Conservation (phyloP, 2,888 invertebrate species). For the Hypomecis punctinalis region DNA sequence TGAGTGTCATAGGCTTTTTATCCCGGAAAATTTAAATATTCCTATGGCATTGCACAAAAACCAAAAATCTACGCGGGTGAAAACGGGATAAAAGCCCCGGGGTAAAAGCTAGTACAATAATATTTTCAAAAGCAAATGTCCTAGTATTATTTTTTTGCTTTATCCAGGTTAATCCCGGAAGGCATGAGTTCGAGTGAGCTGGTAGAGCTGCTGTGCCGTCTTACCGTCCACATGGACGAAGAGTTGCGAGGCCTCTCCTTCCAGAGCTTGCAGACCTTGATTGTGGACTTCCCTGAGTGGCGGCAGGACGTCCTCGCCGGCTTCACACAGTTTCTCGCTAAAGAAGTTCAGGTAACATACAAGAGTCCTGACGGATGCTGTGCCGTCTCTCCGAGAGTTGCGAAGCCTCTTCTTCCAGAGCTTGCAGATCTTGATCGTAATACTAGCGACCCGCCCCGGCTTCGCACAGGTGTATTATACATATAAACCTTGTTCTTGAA, state of each 20-base stretch:
- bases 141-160: not conserved
- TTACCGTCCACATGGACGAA: slow-evolving; percentile 99
- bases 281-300: slow-evolving; percentile 99
- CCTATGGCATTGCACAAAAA: too few species aligned
- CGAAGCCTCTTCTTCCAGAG: slow-evolving; percentile 97
- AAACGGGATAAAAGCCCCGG: too few species aligned
- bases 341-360: slow-evolving; percentile 89
- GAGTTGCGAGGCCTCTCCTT: slow-evolving; percentile 97
- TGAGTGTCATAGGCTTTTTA: too few species aligned
- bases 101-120: too few species aligned
- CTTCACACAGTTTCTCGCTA: slow-evolving; percentile 96
- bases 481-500: too few species aligned
- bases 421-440: slow-evolving; percentile 96
- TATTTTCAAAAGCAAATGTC: too few species aligned
- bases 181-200: slow-evolving; percentile 98
- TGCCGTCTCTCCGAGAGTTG: slow-evolving; percentile 96
- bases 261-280: slow-evolving; percentile 97
- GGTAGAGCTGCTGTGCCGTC: slow-evolving; percentile 95
- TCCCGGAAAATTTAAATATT: too few species aligned
- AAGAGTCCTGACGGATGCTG: slow-evolving; percentile 85
- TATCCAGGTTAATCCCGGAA: slow-evolving; percentile 94
- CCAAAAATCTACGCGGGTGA: too few species aligned
- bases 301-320: slow-evolving; percentile 97
- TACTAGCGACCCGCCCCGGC: slow-evolving; percentile 95
- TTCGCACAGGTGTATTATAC: too few species aligned